Conservation (phyloP, 2,888 invertebrate genomes). For the Cheilosia variabilis region DNA sequence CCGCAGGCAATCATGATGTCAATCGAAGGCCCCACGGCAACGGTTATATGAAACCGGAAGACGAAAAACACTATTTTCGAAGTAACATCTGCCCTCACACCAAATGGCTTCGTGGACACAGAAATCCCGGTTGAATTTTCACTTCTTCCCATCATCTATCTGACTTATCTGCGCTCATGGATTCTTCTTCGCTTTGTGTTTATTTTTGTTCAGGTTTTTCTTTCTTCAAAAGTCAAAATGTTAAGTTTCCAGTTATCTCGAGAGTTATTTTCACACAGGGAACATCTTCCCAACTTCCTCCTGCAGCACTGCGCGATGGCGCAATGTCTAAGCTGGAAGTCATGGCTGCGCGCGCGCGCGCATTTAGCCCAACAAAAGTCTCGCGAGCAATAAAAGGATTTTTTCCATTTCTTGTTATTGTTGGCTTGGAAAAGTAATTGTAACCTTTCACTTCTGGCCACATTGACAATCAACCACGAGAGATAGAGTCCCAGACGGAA, state of each 20-base stretch:
- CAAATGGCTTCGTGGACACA: constrained; percentile 10
- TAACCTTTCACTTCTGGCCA: constrained; percentile 74
- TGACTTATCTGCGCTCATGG: constrained; percentile 50
- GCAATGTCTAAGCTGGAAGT: constrained; percentile 36
- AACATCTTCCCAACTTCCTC: constrained; percentile 69
- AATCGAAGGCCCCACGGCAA: constrained; percentile 44
- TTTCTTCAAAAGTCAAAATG: constrained; percentile 66
- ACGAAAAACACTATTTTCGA: constrained; percentile 33
- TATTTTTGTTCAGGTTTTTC: constrained; percentile 5
- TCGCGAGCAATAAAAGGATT: constrained; percentile 68
- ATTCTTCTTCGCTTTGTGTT: constrained; percentile 2
- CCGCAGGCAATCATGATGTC: constrained; percentile 30
- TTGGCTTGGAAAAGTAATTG: constrained; percentile 72
- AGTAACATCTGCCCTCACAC: constrained; percentile 32
- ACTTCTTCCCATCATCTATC: constrained; percentile 74
- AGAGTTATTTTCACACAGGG: constrained; percentile 69
- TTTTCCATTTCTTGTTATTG: constrained; percentile 53
- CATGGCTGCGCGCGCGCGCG: constrained; percentile 27
- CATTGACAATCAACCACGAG: constrained; percentile 69
- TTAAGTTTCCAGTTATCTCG: constrained; percentile 72
- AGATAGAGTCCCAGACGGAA: constrained; percentile 11
- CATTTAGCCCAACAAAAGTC: constrained; percentile 57
- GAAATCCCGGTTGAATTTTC: constrained; percentile 50
- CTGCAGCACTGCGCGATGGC: not conserved
- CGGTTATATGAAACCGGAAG: constrained; percentile 33